Conservation (phyloP, 1,140 invertebrate species). For the Lepidurus arcticus region DNA sequence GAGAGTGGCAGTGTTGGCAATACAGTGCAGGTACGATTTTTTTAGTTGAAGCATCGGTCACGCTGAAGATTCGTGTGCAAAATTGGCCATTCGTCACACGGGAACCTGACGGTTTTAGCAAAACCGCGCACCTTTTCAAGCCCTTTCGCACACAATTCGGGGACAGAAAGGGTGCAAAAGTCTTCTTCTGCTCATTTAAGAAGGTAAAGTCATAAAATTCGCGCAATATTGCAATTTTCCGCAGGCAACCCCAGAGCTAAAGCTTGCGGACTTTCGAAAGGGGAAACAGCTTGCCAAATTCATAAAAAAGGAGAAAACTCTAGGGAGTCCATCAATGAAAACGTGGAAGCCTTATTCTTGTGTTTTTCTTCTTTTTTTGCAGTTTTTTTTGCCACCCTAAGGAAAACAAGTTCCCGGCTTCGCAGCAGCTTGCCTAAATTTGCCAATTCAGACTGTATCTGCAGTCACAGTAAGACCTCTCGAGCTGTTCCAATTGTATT, state of each 20-base stretch:
- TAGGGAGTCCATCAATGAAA: too few relatives aligned
- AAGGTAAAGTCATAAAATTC: conserved; percentile 1
- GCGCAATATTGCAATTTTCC: conserved; percentile 21
- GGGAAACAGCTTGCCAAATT: not conserved
- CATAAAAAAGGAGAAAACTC: not conserved
- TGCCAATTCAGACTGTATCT: not conserved
- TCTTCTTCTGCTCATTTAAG: not conserved
- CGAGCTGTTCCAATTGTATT: not conserved
- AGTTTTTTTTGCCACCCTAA: not conserved
- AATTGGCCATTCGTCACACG: not conserved
- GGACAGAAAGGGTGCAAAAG: not conserved
- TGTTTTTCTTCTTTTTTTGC: not conserved
- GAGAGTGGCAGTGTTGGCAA: not conserved
- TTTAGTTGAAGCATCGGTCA: not conserved
- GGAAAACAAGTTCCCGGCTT: not conserved
- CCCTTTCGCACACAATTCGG: not conserved
- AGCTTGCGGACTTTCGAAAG: not conserved
- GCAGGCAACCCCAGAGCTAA: not conserved
- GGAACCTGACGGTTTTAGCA: not conserved
- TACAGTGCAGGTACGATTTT: not conserved
- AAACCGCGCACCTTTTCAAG: conserved; percentile 1
- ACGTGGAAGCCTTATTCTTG: too few relatives aligned
- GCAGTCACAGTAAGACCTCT: not conserved
- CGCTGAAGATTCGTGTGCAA: not conserved
- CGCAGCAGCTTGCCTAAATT: not conserved